Evolutionary conservation across 2,113 vertebrate species (phyloP).

Genomic region (Butorides virescens): DNA sequence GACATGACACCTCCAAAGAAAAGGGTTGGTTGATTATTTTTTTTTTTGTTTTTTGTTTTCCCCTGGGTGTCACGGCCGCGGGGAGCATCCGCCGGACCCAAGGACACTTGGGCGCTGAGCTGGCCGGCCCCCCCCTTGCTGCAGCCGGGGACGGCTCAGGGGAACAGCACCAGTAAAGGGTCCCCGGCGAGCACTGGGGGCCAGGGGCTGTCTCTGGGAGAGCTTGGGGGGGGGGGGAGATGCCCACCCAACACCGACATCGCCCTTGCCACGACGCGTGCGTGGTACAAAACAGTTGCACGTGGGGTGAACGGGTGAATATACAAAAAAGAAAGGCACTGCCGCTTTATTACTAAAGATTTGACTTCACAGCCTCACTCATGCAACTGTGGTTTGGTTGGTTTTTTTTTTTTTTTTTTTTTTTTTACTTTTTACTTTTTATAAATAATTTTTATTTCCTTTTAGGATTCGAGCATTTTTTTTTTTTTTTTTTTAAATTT

Average conservation of each 20-base stretch:
- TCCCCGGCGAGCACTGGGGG: background rate
- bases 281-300: conserved; percentile 81
- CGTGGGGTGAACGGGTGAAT: conserved; percentile 76
- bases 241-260: background rate
- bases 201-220: background rate
- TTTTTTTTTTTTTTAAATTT: no score
- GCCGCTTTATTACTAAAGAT: conserved; percentile 89
- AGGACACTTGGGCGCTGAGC: conserved; percentile 14
- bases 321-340: conserved; percentile 93
- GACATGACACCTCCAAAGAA: background rate
- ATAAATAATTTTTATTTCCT: background rate
- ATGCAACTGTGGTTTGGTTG: conserved; percentile 74
- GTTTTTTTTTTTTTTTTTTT: conserved; percentile 64
- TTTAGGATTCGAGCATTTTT: background rate
- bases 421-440: conserved; percentile 57
- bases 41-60: no score
- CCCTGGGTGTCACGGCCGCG: background rate
- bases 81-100: background rate
- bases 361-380: conserved; percentile 84
- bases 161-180: conserved; percentile 15
- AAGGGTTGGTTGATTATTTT: conserved; percentile 2
- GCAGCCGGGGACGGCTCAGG: background rate
- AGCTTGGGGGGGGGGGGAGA: background rate
- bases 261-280: background rate
- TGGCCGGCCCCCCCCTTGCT: background rate